Evolutionary conservation across 2,888 invertebrate species (phyloP), one percentile per base, ranked within the genome.

Genomic region (Agonopterix heracliana): DNA sequence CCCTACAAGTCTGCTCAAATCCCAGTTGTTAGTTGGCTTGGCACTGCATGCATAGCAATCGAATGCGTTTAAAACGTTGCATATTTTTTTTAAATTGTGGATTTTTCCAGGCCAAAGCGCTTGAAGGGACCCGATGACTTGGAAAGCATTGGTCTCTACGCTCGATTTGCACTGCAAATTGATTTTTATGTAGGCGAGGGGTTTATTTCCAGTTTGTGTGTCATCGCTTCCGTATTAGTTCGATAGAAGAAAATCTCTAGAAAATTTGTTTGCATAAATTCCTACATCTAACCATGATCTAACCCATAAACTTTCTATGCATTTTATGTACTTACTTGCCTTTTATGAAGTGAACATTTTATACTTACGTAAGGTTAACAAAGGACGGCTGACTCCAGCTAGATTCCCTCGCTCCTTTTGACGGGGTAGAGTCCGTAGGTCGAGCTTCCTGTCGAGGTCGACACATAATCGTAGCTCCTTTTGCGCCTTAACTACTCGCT

Each of bases 141-240:
- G 87, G 87, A 87, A 87, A 81, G 71, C 75, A 82, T 83, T 72
- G 83, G 81, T 74, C 68, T 74, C 66, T 66, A 67, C 83, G 84
- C 81, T 84, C 85, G 83, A 85, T 86, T 87, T 84, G 71, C 81
- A 81, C 77, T 75, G 78, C 63, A 82, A 87, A 85, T 85, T 86
- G 86, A 86, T 86, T 85, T 85, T 83, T 81, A 79, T 82, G 71
- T 71, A 64, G 71, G 63, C 57, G 65, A 58, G 60, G 59, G 61
- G 26, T 26, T 26, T 26, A 26, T 26, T 26, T 41, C 57, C 54
- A 61, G 66, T 74, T 70, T 73, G 68, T 71, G 68, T 68, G 70
- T 70, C 67, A 64, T 60, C 53, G 51, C 49, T 59, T 52, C 52
- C 43, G 52, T 41, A 26, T 26, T 26, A 26, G 26, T 11, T 11